Evolutionary conservation across 2,113 vertebrate species (phyloP), one percentile per base, ranked within the genome.

Genomic region (Chaetorhynchus papuensis): DNA sequence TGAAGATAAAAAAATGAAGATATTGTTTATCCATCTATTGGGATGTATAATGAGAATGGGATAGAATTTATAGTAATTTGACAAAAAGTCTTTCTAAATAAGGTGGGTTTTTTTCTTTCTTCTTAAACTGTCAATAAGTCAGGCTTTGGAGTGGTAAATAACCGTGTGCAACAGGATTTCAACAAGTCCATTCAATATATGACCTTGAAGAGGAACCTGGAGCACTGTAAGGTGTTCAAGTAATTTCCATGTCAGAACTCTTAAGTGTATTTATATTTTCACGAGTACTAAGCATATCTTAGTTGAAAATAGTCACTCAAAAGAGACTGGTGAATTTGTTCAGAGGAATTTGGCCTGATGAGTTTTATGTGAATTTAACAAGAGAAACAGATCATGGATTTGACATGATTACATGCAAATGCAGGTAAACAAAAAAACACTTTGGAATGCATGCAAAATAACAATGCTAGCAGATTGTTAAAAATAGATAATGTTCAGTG

Each of bases 381-480:
- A 23, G 24, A 83, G 54, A 87, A 90, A 33, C 12, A 66, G 23
- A n/a, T 61, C 23, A 39, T 35, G 10, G 56, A 8, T 79, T 84
- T 79, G 33, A 59, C 0, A 1, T n/a, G 39, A 52, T 72, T 70
- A 44, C 15, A 28, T 28, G 60, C 18, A 74, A 87, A 63, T 1
- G 0, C 30, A 93, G 50, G 71, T 88, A 96, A 93, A 85, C 33
- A 86, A 39, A 70, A 87, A 63, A 94, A 83, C 13, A 39, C 31
- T 76, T 80, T 49, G 19, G 88, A 91, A 88, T 52, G 9, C 15
- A 23, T 37, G 15, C 56, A 71, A 88, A 92, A 83, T 37, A 45
- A 42, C 13, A 85, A 39, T 47, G 20, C 19, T 52, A 64, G 14
- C 6, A 56, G 41, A 71, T 44, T 44, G 45, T n/a, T 80, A 90